Conservation (phyloP, 1,140 invertebrate species). For the Scaptomyza hsui region DNA sequence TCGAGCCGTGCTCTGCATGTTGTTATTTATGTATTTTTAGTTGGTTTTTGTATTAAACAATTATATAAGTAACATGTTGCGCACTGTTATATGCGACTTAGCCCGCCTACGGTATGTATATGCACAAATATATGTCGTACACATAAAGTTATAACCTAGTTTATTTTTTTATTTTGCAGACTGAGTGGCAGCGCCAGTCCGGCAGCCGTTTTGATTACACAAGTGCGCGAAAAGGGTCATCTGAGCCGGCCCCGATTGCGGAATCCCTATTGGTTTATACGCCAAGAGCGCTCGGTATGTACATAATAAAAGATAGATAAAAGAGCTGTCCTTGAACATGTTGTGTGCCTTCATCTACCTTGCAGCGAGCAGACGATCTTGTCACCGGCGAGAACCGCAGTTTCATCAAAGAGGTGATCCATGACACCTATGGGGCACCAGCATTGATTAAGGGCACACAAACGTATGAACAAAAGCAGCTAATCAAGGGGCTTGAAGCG, state of each 20-base stretch:
- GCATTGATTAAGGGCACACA: conserved; percentile 83
- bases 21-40: conserved; percentile 54
- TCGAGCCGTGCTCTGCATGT: conserved; percentile 30
- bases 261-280: conserved; percentile 86
- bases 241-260: conserved; percentile 84
- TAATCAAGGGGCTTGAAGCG: conserved; percentile 85
- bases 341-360: not conserved
- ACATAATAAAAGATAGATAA: not conserved
- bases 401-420: conserved; percentile 92
- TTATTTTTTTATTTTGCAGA: conserved; percentile 23
- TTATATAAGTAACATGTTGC: conserved; percentile 60
- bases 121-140: not conserved
- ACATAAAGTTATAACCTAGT: not conserved
- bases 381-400: conserved; percentile 91
- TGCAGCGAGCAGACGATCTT: conserved; percentile 86
- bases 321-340: not conserved
- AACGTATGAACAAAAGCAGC: conserved; percentile 84
- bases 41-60: conserved; percentile 53
- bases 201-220: conserved; percentile 59
- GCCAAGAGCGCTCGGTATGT: conserved; percentile 85
- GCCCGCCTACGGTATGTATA: conserved; percentile 37
- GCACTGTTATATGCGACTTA: conserved; percentile 50
- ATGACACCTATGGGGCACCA: conserved; percentile 87
- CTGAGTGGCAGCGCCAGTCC: conserved; percentile 30
- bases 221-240: conserved; percentile 80